Evolutionary conservation across 2,113 vertebrate species (phyloP), one percentile per base, ranked within the genome.

Genomic region (Crotophaga sulcirostris): DNA sequence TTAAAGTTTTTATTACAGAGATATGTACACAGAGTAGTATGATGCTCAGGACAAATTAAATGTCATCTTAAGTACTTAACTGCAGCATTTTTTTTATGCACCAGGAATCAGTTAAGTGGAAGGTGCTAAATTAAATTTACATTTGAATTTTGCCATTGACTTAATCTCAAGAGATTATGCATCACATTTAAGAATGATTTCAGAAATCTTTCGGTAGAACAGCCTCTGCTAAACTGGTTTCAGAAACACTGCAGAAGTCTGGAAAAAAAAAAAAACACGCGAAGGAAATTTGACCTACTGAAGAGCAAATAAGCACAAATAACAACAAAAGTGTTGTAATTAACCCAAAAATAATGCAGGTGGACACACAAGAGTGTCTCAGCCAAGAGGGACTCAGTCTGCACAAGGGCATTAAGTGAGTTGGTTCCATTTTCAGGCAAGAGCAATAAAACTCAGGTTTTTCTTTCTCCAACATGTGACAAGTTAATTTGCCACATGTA

Each of bases 111-210:
- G 93, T 78, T 96, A 96, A 97, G 68, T 94, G 89, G 87, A 97
- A 97, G 87, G 85, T 95, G 87, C 78, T 93, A 95, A 97, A 93
- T 97, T 87, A 96, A 95, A 95, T 40, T 93, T 90, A 88, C 72
- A 79, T 95, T 92, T 89, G 68, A 96, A 92, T 88, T 96, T 95
- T 96, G 81, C 88, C 34, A 16, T 88, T 92, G 68, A 90, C 83
- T 94, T 97, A 95, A 96, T 96, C 96, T 94, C 74, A 87, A 76
- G 89, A 96, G 91, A 97, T 96, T 94, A 91, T 74, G 77, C 74
- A 77, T 62, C 28, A 0, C 84, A 94, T 95, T 91, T 97, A 84
- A 80, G 85, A 93, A 87, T 11, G 2, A 79, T 84, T 92, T 94
- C 89, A 94, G 91, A 94, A 94, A 91, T 87, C 87, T 94, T 96